Evolutionary conservation across 2,888 invertebrate genomes (phyloP).

Genomic region (Limnephilus lunatus): DNA sequence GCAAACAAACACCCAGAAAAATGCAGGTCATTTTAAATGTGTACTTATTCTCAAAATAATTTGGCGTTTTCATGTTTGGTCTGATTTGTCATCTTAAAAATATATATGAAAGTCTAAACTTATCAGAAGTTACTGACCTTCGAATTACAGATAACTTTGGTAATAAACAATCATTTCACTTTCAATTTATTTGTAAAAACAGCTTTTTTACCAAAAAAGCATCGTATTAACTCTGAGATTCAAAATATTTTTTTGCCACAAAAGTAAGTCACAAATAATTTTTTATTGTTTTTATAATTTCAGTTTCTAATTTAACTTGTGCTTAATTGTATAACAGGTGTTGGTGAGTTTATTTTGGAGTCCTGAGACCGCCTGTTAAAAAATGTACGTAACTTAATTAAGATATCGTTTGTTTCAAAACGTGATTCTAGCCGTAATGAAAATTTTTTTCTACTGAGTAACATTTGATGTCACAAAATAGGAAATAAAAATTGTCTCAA

Average conservation of each 20-base stretch:
- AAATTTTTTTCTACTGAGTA: conserved; percentile 3
- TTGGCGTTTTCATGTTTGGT: background rate
- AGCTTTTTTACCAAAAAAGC: no score
- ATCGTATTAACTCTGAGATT: background rate
- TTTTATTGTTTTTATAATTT: background rate
- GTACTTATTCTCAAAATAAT: background rate
- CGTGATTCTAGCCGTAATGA: background rate
- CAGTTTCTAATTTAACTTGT: background rate
- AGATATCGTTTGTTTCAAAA: background rate
- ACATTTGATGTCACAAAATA: conserved; percentile 25
- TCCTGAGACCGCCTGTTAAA: background rate
- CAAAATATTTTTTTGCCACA: background rate
- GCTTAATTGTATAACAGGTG: background rate
- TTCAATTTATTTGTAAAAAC: no score
- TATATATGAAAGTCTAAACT: background rate
- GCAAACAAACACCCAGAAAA: background rate
- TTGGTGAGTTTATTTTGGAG: background rate
- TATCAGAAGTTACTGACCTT: background rate
- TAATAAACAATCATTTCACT: no score
- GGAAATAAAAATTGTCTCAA: background rate
- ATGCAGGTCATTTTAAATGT: background rate
- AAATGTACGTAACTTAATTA: conserved; percentile 1
- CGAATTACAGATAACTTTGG: background rate
- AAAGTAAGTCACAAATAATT: background rate
- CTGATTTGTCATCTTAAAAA: background rate